Evolutionary conservation across 2,113 vertebrate species (phyloP), one percentile per base, ranked within the genome.

Genomic region (Anhinga anhinga): DNA sequence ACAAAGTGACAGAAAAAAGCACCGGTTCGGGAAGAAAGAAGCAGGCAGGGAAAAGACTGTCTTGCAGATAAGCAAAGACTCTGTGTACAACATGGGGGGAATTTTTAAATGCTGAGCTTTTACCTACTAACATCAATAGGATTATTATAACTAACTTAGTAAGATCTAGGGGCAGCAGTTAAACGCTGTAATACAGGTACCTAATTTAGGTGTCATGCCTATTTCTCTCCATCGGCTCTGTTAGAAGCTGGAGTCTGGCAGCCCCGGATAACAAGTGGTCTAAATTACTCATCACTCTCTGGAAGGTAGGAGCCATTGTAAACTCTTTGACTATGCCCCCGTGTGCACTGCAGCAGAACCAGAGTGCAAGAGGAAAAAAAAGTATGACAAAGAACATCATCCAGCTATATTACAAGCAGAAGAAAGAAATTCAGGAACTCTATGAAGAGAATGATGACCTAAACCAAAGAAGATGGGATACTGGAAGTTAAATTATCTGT

Each of bases 241-340:
- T 66, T 49, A 85, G 78, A 87, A 96, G 66, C 93, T 53, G 66
- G 84, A 96, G 82, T 49, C 87, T 95, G 92, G 95, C 74, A 94
- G 93, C 36, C 59, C 82, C 82, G 96, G 93, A 86, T 96, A 96
- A 95, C 95, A 96, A 96, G 95, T 91, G 93, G 93, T 91, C 90
- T 96, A 96, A 96, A 96, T 97, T 96, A 91, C 96, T 93, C 90
- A 82, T 96, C 82, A 55, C 87, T 90, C 78, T 96, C 84, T 0
- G 11, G 92, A 96, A 90, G 82, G 84, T 49, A 94, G 71, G 62
- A 97, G 86, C 86, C 91, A 96, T 95, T 96, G 89, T 84, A 91
- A 97, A 95, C 81, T 86, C 95, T 93, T 80, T 67, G 72, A 82
- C 94, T 95, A 22, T 95, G 91, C 77, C 94, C 93, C 73, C 0